Conservation (phyloP, 2,797 vertebrate species). For the Falco biarmicus region DNA sequence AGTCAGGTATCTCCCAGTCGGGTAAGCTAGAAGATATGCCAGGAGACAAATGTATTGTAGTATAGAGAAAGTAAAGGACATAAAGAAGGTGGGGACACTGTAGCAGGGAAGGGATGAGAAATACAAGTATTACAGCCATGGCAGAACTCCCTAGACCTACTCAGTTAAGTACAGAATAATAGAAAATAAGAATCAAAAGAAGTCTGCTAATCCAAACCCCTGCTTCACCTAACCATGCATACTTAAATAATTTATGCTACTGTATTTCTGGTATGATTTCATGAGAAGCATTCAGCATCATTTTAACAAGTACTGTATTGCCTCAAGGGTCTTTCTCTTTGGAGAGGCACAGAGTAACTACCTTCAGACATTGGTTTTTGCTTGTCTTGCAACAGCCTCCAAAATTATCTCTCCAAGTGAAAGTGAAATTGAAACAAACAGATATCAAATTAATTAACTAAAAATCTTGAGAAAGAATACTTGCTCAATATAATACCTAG, state of each 20-base stretch:
- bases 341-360: neutral
- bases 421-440: slow-evolving; percentile 19
- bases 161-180: neutral
- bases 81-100: neutral
- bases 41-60: neutral
- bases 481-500: neutral
- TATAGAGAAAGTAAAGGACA: neutral
- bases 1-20: neutral
- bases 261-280: slow-evolving; percentile 1
- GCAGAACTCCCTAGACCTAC: neutral
- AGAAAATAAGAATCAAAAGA: neutral
- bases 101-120: neutral
- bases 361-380: neutral
- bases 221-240: neutral
- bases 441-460: neutral
- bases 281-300: neutral
- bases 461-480: neutral
- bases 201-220: neutral
- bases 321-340: neutral
- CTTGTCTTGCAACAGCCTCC: neutral
- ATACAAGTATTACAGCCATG: neutral
- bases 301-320: slow-evolving; percentile 20
- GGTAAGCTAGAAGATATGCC: neutral
- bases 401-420: neutral
- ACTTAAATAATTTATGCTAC: neutral